Percentiles rank a stretch among this genome's conserved stretches.
These are phyloP conservation scores for Alviniconcha strummeri DNA, from an alignment of 2,888 invertebrate genomes.

Conservation along the genomic window DNA sequence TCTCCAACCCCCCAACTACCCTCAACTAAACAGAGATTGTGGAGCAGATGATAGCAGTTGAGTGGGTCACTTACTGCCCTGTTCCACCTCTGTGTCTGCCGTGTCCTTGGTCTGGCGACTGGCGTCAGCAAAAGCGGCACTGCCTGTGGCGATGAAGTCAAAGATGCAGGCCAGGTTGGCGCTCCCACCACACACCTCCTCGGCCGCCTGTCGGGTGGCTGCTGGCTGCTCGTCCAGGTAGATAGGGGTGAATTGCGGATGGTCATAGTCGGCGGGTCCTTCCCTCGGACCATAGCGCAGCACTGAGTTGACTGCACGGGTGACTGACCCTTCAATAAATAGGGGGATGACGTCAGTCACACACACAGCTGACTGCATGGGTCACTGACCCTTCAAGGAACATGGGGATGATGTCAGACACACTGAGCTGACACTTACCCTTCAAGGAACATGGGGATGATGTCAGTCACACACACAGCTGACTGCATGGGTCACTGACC, in stretches of 20 bases:
- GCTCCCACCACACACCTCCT: not conserved
- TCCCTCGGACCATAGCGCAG: not conserved
- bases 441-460: no score
- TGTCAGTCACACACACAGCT: no score
- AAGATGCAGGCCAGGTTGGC: not conserved
- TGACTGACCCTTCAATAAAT: not conserved
- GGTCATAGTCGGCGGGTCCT: not conserved
- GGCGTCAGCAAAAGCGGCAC: not conserved
- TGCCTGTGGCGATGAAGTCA: conserved; percentile 7
- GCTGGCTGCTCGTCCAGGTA: not conserved
- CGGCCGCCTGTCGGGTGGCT: not conserved
- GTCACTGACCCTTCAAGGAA: no score
- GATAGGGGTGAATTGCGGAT: not conserved
- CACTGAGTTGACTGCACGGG: not conserved
- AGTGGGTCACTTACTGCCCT: not conserved
- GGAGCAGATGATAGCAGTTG: no score
- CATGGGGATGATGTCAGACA: no score
- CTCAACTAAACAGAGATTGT: not conserved
- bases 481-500: no score
- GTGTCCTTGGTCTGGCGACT: not conserved
- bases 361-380: no score
- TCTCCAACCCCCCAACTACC: not conserved
- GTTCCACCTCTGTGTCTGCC: not conserved
- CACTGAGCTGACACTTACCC: no score
- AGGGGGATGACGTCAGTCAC: no score